phyloP scores from a whole-genome alignment of 2,888 invertebrate species.

The Scaptomyza caliginosa region DNA sequence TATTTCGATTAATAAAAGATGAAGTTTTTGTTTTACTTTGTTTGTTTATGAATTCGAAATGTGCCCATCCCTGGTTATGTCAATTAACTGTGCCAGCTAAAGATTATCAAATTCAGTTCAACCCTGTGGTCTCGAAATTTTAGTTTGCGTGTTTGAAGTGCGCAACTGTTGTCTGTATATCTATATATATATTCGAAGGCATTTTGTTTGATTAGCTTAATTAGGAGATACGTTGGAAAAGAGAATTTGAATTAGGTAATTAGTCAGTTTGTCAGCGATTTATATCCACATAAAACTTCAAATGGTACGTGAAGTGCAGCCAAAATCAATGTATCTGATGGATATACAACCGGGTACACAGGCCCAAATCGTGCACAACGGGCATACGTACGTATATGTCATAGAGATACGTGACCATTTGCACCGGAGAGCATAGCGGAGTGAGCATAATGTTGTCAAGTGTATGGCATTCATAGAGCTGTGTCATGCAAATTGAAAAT shows the following conservation, averaged over 20 bases:
- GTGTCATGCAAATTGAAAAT: slow-evolving; percentile 77
- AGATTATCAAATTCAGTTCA: slow-evolving; percentile 18
- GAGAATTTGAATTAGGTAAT: slow-evolving; percentile 10
- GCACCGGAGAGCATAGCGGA: slow-evolving; percentile 5
- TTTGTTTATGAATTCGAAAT: neutral
- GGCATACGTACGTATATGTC: neutral
- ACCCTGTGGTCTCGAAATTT: slow-evolving; percentile 7
- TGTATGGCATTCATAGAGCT: slow-evolving; percentile 35
- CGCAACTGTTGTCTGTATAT: slow-evolving; percentile 15
- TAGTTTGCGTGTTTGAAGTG: slow-evolving; percentile 42
- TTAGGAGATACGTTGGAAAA: slow-evolving; percentile 7
- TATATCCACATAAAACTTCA: neutral
- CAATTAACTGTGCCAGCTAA: slow-evolving; percentile 27
- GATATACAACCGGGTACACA: slow-evolving; percentile 2
- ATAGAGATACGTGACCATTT: slow-evolving; percentile 39
- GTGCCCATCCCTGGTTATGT: slow-evolving; percentile 9
- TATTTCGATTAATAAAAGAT: too few species aligned
- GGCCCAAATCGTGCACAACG: slow-evolving; percentile 1
- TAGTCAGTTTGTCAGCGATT: slow-evolving; percentile 15
- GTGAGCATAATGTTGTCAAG: slow-evolving; percentile 27
- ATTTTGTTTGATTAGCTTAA: slow-evolving; percentile 57
- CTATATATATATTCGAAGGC: slow-evolving; percentile 26
- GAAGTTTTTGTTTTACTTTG: neutral
- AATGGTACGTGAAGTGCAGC: slow-evolving; percentile 20
- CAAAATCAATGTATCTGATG: slow-evolving; percentile 3